phyloP scores from a whole-genome alignment of 1,140 invertebrate species.

The Heliconius melpomene region DNA sequence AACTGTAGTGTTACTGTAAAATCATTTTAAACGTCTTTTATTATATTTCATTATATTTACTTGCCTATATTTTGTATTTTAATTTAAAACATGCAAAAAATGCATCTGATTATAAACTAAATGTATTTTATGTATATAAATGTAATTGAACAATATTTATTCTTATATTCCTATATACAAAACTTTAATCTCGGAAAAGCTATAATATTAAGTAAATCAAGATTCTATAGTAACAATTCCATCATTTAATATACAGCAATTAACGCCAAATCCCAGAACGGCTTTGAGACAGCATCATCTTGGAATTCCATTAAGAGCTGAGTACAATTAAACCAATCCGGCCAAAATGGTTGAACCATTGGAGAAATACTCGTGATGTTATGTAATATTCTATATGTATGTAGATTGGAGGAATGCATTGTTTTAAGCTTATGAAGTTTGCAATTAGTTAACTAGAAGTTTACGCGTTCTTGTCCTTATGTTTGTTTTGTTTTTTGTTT shows the following conservation, averaged over 20 bases:
- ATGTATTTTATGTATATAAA: too few species aligned
- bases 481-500: too few species aligned
- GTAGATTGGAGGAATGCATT: background rate
- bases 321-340: conserved; percentile 9
- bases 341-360: background rate
- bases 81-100: too few species aligned
- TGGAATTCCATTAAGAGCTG: conserved; percentile 1
- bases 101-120: too few species aligned
- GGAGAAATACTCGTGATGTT: background rate
- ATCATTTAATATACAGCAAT: background rate
- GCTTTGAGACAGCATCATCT: conserved; percentile 1
- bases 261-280: background rate
- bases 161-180: too few species aligned
- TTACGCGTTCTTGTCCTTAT: background rate
- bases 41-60: too few species aligned
- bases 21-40: too few species aligned
- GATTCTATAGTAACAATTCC: background rate
- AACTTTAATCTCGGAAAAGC: background rate
- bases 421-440: background rate
- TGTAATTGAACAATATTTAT: too few species aligned
- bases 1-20: too few species aligned
- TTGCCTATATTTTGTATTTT: too few species aligned
- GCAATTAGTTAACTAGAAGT: background rate
- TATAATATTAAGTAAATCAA: background rate
- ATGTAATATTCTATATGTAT: background rate